These are phyloP conservation scores for Sitta europaea DNA, from an alignment of 2,113 vertebrate species.

Conservation along the genomic window DNA sequence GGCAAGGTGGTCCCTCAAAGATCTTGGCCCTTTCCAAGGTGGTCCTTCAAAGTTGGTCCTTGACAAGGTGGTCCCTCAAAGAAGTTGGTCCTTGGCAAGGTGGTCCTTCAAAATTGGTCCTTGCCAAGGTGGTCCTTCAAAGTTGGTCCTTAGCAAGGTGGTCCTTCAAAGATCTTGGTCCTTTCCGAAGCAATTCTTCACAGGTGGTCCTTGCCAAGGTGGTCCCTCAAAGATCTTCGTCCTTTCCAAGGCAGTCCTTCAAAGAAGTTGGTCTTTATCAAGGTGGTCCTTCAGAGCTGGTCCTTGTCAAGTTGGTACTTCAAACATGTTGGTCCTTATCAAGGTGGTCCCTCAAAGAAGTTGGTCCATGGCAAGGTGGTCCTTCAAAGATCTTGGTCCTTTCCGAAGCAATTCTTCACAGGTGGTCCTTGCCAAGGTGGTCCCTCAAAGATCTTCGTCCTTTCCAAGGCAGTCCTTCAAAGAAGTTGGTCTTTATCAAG, in stretches of 20 bases:
- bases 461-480: too few relatives aligned
- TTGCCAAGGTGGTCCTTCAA: not conserved
- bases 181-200: not conserved
- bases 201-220: not conserved
- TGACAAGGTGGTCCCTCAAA: not conserved
- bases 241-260: not conserved
- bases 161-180: too few relatives aligned
- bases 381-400: too few relatives aligned
- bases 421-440: too few relatives aligned
- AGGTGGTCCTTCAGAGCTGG: too few relatives aligned
- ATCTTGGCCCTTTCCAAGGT: not conserved
- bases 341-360: not conserved
- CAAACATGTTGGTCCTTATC: not conserved
- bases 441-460: too few relatives aligned
- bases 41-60: too few relatives aligned
- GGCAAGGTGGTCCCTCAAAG: not conserved
- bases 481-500: too few relatives aligned
- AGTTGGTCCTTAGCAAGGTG: not conserved
- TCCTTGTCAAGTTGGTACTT: not conserved
- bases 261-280: not conserved
- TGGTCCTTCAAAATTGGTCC: not conserved
- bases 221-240: not conserved
- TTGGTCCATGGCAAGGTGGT: not conserved
- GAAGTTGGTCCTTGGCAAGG: not conserved
- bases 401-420: too few relatives aligned